These are phyloP conservation scores for Blomia tropicalis DNA, from an alignment of 2,888 invertebrate genomes.

Conservation along the genomic window DNA sequence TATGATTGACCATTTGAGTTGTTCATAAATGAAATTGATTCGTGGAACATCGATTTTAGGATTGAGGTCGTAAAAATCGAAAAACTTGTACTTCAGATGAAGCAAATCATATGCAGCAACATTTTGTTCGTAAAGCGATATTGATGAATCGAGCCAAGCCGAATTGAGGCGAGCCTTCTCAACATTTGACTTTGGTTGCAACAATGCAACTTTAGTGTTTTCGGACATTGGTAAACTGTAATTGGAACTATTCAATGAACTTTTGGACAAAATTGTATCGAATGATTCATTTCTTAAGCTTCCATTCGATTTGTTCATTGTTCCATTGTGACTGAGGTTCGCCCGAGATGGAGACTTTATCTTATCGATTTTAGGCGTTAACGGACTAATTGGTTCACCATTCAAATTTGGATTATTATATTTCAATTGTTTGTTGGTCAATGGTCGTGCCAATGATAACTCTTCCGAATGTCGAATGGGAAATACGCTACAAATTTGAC, in stretches of 20 bases:
- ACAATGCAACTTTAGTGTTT: constrained; percentile 45
- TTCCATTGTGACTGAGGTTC: background rate
- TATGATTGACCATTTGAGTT: constrained; percentile 90
- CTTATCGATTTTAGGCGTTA: constrained; percentile 22
- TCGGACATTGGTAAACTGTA: background rate
- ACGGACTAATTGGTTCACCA: constrained; percentile 28
- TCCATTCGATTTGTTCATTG: background rate
- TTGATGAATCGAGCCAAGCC: constrained; percentile 89
- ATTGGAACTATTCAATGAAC: constrained; percentile 5
- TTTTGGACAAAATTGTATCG: background rate
- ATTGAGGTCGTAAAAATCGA: constrained; percentile 89
- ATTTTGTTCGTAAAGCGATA: constrained; percentile 97
- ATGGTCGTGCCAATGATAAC: constrained; percentile 74
- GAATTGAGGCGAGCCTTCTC: constrained; percentile 87
- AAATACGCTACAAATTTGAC: constrained; percentile 59
- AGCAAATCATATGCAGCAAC: constrained; percentile 81
- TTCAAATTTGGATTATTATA: constrained; percentile 47
- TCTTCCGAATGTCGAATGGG: constrained; percentile 94
- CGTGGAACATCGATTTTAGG: constrained; percentile 78
- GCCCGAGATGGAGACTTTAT: background rate
- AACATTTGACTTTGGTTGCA: constrained; percentile 67
- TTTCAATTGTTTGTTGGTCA: constrained; percentile 64
- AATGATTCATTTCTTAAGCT: background rate
- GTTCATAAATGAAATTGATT: constrained; percentile 96
- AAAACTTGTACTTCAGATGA: constrained; percentile 80